Evolutionary conservation across 1,140 invertebrate genomes (phyloP).

Genomic region (Vanessa tameamea): DNA sequence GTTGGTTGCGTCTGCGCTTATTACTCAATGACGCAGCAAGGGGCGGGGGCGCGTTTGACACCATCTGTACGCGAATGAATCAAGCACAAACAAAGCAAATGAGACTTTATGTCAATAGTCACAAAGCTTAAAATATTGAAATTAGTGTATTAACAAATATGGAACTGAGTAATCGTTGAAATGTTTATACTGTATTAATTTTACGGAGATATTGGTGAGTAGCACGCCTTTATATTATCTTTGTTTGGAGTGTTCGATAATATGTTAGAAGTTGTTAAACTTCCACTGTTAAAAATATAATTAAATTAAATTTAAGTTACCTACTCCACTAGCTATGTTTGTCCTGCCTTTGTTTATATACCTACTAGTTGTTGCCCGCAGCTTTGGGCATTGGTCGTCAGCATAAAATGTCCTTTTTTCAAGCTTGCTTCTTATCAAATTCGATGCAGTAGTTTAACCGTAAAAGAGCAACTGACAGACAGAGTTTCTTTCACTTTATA

Average conservation of each 20-base stretch:
- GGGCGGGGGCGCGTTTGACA: constrained; percentile 49
- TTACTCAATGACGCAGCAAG: constrained; percentile 52
- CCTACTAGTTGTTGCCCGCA: too few relatives aligned
- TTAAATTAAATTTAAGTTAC: too few relatives aligned
- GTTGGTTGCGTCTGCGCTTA: constrained; percentile 44
- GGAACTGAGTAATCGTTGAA: constrained; percentile 40
- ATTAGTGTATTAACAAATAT: constrained; percentile 34
- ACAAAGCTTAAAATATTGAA: constrained; percentile 15
- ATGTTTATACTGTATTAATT: constrained; percentile 20
- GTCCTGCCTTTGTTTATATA: too few relatives aligned
- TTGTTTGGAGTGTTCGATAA: constrained; percentile 19
- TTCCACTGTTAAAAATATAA: background rate
- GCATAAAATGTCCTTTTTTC: too few relatives aligned
- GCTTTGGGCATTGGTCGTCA: too few relatives aligned
- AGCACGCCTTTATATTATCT: constrained; percentile 9
- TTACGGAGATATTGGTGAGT: constrained; percentile 4
- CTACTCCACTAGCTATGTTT: too few relatives aligned
- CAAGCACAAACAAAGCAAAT: constrained; percentile 11
- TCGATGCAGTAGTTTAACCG: too few relatives aligned
- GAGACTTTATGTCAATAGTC: background rate
- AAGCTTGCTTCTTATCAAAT: too few relatives aligned
- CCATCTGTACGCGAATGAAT: constrained; percentile 49
- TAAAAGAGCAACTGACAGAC: too few relatives aligned
- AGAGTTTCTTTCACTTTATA: too few relatives aligned
- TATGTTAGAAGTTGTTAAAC: background rate